These are phyloP conservation scores for Diglossa brunneiventris DNA, from an alignment of 2,113 vertebrate genomes.

Conservation along the genomic window DNA sequence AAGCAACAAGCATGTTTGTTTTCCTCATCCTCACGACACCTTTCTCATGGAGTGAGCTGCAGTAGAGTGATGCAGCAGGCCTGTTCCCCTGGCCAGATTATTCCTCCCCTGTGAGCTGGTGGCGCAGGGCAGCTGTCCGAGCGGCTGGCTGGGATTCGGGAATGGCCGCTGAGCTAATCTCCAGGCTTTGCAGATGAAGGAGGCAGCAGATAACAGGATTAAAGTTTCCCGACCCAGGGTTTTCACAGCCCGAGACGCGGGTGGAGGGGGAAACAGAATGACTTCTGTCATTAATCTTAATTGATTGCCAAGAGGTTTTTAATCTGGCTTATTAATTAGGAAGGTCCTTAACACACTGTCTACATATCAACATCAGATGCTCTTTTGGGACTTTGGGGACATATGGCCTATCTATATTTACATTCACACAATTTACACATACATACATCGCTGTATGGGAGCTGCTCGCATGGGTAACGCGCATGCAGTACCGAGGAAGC, in stretches of 20 bases:
- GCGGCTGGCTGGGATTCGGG: conserved; percentile 83
- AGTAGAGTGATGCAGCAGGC: conserved; percentile 65
- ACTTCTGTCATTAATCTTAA: conserved; percentile 79
- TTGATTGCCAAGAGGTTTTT: conserved; percentile 78
- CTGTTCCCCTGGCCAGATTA: conserved; percentile 85
- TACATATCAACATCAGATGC: conserved; percentile 64
- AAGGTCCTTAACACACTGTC: conserved; percentile 59
- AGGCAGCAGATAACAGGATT: conserved; percentile 85
- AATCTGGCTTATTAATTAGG: conserved; percentile 77
- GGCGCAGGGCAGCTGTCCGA: conserved; percentile 90
- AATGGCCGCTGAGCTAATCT: conserved; percentile 83
- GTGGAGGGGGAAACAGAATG: conserved; percentile 69
- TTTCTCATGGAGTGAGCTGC: not conserved
- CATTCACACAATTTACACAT: conserved; percentile 57
- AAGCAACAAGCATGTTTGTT: not conserved
- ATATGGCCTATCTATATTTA: conserved; percentile 65
- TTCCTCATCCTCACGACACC: not conserved
- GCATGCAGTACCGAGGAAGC: not conserved
- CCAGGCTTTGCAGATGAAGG: conserved; percentile 73
- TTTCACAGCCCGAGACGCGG: conserved; percentile 65
- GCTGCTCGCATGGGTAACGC: not conserved
- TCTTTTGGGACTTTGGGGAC: conserved; percentile 62
- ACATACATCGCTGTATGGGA: conserved; percentile 2
- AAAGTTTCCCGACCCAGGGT: conserved; percentile 69
- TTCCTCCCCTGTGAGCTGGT: conserved; percentile 77